Percentiles rank a stretch among this genome's conserved stretches.
phyloP scores from a whole-genome alignment of 2,888 invertebrate species.

The Nephrotoma flavescens region DNA sequence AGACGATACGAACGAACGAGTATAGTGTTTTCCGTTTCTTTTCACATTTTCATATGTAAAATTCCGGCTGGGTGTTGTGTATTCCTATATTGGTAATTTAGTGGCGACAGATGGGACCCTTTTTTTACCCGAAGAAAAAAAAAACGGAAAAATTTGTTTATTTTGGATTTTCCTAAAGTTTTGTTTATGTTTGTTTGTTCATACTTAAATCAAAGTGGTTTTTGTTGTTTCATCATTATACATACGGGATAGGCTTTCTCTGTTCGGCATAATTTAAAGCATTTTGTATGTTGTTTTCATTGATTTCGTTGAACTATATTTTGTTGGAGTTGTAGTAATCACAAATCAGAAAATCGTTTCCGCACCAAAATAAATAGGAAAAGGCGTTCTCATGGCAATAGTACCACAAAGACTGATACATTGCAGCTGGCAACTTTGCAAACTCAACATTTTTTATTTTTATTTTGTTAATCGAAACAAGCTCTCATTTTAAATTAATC shows the following conservation, averaged over 20 bases:
- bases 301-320: too few species aligned
- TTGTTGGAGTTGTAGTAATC: too few species aligned
- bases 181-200: background rate
- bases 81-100: background rate
- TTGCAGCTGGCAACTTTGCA: too few species aligned
- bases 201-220: background rate
- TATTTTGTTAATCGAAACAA: background rate
- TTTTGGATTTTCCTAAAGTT: background rate
- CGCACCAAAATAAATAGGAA: too few species aligned
- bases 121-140: background rate
- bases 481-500: background rate
- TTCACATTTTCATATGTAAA: too few species aligned
- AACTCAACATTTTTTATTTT: too few species aligned
- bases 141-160: background rate
- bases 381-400: too few species aligned
- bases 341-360: too few species aligned
- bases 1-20: background rate
- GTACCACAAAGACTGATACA: too few species aligned
- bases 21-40: background rate
- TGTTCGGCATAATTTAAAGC: background rate
- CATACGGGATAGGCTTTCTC: background rate
- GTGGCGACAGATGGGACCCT: background rate
- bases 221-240: background rate
- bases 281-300: background rate
- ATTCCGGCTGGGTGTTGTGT: background rate